phyloP scores from a whole-genome alignment of 2,113 vertebrate genomes.

The Xenotilapia longispinis region DNA sequence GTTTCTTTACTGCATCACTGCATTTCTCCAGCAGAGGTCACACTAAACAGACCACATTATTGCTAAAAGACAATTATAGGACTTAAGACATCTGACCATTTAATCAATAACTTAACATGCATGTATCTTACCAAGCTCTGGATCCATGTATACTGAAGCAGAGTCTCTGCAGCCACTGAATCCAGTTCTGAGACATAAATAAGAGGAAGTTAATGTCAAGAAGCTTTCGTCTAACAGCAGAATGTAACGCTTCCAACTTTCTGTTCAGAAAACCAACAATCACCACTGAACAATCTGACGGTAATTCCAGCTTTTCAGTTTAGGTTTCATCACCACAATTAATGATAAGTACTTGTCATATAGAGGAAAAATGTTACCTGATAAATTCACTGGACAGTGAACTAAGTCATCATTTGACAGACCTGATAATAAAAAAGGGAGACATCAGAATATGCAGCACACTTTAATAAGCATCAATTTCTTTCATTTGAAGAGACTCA shows the following conservation, averaged over 20 bases:
- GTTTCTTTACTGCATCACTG: not conserved
- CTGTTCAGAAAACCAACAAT: constrained; percentile 79
- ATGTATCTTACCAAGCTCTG: not conserved
- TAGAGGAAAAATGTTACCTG: not conserved
- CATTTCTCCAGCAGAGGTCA: not conserved
- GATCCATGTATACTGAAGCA: not conserved
- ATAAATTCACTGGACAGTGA: not conserved
- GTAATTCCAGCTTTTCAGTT: constrained; percentile 83
- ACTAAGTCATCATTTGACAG: not conserved
- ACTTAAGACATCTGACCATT: not conserved
- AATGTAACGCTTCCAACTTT: not conserved
- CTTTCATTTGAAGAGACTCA: constrained; percentile 4
- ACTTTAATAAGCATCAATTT: not conserved
- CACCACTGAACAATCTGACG: constrained; percentile 84
- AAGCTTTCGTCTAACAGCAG: not conserved
- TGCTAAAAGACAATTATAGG: not conserved
- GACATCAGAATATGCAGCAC: not conserved
- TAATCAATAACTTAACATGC: not conserved
- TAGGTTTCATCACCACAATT: constrained; percentile 27
- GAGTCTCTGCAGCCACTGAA: not conserved
- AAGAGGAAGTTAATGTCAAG: not conserved
- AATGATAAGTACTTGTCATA: fast-evolving
- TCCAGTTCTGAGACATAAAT: not conserved
- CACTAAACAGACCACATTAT: not conserved
- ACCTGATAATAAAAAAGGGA: not conserved